Base-by-base conservation (phyloP, 1,140 invertebrate species). In the Ectropis grisescens region DNA sequence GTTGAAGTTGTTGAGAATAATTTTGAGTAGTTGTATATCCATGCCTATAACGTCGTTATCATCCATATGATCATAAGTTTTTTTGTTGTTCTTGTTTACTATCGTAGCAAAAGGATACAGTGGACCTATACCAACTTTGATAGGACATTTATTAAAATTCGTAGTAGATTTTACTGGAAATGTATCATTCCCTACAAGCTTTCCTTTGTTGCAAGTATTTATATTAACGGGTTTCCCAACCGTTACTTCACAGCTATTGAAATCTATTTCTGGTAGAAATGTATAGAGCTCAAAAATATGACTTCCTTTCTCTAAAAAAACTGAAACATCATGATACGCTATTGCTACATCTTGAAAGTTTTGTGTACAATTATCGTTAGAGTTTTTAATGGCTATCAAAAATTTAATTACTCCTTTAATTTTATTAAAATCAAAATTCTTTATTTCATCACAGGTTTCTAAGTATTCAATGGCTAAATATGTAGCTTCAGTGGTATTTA, bases 1-100 rank as follows among this genome's bases (percentile, higher is more conserved):
- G 29, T 80, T 78, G 4, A 68, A 53, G 27, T 65, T 45, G 13
- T 69, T 16, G 11, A 42, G 36, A 15, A 71, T 44, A 11, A 75
- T 67, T 55, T 80, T 74, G 13, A 67, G 31, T 7, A 71, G 45
- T 37, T 70, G 61, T 2, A 68, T 32, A 37, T 80, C 75, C 0
- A 42, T 58, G 16, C 75, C 75, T 25, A 25, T 30, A 4, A 50
- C 30, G 15, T 60, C 28, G 7, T 27, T 31, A 15, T 47, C 40
- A 1, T 38, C 13, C 7, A 71, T 22, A 2, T 25, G 29, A 31
- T 70, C 54, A 7, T 59, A 43, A 29, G 54, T 50, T 28, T 47
- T 48, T 2, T 57, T 34, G 0, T 5, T 14, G 12, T 53, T 29
- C 31, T 43, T 49, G 14, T 65, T 56, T 10, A 47, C 30, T 12